A percentile compares a stretch with the other conserved stretches of the same genome.
Conservation (phyloP, 2,888 invertebrate species). For the Platyscelio sp. region DNA sequence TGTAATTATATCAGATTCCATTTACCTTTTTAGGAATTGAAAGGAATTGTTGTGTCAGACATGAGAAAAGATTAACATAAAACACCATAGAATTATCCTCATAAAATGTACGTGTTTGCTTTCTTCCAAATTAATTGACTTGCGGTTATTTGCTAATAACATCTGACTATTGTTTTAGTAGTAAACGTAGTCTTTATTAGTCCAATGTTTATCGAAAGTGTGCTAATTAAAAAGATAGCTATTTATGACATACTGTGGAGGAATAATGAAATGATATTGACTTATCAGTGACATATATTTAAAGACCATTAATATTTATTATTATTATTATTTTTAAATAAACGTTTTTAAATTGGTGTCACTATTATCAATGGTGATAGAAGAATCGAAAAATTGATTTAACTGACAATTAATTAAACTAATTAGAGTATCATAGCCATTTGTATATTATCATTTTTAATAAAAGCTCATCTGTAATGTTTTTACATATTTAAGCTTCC, state of each 20-base stretch:
- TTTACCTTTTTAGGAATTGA: too few species aligned
- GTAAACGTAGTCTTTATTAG: slow-evolving; percentile 15
- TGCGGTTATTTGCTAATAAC: background rate
- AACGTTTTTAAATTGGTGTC: background rate
- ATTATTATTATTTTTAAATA: slow-evolving; percentile 30
- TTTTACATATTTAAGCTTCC: too few species aligned
- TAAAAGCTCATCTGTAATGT: too few species aligned
- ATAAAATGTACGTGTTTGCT: too few species aligned
- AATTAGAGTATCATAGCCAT: too few species aligned
- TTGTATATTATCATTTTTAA: too few species aligned
- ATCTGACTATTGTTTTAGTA: background rate
- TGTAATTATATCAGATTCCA: too few species aligned
- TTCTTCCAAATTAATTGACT: too few species aligned
- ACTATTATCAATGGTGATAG: slow-evolving; percentile 33
- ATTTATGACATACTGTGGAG: background rate
- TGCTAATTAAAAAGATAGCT: slow-evolving; percentile 29
- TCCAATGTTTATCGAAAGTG: slow-evolving; percentile 18
- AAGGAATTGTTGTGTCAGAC: too few species aligned
- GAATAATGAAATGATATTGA: slow-evolving; percentile 21
- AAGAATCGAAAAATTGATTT: slow-evolving; percentile 5
- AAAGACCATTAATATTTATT: slow-evolving; percentile 31
- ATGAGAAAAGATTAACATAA: too few species aligned
- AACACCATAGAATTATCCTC: too few species aligned
- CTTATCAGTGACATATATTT: slow-evolving; percentile 45
- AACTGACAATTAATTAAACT: slow-evolving; percentile 33